phyloP scores from a whole-genome alignment of 2,113 vertebrate species.

The Peromyscus maniculatus region DNA sequence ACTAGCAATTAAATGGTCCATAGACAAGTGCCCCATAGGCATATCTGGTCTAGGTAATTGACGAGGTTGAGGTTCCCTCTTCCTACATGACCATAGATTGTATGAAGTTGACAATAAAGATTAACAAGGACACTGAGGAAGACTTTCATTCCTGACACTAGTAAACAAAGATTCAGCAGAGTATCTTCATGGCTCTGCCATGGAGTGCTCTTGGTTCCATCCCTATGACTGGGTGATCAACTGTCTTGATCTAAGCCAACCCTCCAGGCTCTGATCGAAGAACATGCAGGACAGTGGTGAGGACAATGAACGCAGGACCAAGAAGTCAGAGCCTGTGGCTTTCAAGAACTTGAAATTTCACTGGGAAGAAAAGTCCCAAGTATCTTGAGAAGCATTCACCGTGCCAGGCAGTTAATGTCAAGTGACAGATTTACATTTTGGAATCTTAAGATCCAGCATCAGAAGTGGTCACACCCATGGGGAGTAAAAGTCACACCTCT shows the following conservation, averaged over 20 bases:
- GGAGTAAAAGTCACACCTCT: neutral
- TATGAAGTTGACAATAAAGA: neutral
- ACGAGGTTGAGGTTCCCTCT: too few relatives aligned
- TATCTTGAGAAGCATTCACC: neutral
- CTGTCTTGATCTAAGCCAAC: neutral
- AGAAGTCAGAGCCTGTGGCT: neutral
- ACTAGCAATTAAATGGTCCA: neutral
- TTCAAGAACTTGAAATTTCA: neutral
- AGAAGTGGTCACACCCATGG: neutral
- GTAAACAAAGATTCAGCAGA: neutral
- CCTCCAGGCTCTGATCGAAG: neutral
- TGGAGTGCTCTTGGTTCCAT: neutral
- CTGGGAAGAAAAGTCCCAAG: constrained; percentile 6
- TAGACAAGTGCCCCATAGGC: neutral
- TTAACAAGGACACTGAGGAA: neutral
- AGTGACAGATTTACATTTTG: neutral
- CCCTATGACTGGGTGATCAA: neutral
- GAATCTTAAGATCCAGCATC: neutral
- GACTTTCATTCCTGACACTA: neutral
- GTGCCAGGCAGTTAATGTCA: neutral
- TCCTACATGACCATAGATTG: neutral
- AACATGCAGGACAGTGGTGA: neutral
- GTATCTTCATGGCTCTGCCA: neutral
- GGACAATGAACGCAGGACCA: neutral
- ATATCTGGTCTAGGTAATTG: neutral